Evolutionary conservation across 53 echinoderm and acorn worm genomes (phyloP).

Genomic region (Astropecten irregularis): DNA sequence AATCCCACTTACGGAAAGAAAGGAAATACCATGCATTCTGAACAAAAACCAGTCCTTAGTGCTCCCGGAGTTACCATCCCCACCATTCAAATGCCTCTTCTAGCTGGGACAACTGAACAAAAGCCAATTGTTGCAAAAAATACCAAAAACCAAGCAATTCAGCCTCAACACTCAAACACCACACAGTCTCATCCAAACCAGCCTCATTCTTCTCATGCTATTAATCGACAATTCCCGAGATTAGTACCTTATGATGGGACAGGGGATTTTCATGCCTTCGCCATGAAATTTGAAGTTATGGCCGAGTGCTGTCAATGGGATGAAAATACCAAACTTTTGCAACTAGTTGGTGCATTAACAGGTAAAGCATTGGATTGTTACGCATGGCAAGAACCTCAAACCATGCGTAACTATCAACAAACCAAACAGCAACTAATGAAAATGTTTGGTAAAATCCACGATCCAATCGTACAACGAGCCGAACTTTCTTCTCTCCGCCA

Average conservation of each 20-base stretch:
- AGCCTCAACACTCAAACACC: too few relatives aligned
- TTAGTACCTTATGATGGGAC: background rate
- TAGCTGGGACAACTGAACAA: too few relatives aligned
- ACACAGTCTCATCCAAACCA: too few relatives aligned
- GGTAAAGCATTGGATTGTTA: conserved; percentile 1
- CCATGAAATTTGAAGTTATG: conserved; percentile 3
- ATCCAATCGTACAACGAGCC: background rate
- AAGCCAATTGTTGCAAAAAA: too few relatives aligned
- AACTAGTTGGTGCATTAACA: background rate
- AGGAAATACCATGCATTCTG: background rate
- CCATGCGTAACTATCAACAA: background rate
- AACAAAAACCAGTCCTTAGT: too few relatives aligned
- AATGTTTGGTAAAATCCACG: conserved; percentile 1
- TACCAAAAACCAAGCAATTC: too few relatives aligned
- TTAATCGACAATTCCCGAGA: background rate
- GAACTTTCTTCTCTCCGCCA: background rate
- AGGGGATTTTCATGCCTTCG: background rate
- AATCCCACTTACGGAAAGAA: too few relatives aligned
- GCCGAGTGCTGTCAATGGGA: conserved; percentile 13
- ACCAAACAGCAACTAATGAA: background rate
- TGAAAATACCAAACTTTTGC: background rate
- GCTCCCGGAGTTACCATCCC: too few relatives aligned
- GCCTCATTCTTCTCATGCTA: too few relatives aligned
- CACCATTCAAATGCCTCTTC: too few relatives aligned
- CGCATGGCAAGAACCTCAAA: conserved; percentile 2